phyloP scores from a whole-genome alignment of 2,797 vertebrate genomes.

The Karalla daura region DNA sequence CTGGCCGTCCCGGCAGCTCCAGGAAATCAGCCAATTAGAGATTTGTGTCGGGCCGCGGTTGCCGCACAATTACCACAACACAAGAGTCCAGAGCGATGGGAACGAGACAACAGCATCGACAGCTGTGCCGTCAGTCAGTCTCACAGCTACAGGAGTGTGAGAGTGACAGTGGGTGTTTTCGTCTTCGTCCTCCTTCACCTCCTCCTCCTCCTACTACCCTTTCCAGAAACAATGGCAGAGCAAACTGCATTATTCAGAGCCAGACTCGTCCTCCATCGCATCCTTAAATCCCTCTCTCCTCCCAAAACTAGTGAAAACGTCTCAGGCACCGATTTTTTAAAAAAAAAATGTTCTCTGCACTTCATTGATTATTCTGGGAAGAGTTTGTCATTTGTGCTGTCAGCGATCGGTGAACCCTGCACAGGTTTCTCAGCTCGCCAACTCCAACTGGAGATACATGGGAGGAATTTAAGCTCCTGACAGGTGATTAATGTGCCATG shows the following conservation, averaged over 20 bases:
- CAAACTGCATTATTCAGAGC: background rate
- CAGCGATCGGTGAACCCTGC: conserved; percentile 3
- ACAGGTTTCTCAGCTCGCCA: background rate
- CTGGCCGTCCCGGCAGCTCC: conserved; percentile 2
- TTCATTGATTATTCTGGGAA: conserved; percentile 7
- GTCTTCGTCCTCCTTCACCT: background rate
- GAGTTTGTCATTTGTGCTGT: background rate
- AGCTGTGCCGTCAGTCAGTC: conserved; percentile 5
- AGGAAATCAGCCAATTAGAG: conserved; percentile 42
- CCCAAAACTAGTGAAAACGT: background rate
- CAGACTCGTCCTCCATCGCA: background rate
- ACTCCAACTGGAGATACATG: background rate
- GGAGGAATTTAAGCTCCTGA: background rate
- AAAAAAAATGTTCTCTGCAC: background rate
- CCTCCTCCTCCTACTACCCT: background rate
- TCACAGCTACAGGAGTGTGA: background rate
- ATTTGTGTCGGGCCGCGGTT: conserved; percentile 31
- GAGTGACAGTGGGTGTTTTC: background rate
- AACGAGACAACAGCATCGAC: conserved; percentile 25
- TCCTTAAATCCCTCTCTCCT: conserved; percentile 3
- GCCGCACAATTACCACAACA: conserved; percentile 54
- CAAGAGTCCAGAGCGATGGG: conserved; percentile 11
- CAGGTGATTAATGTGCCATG: no score
- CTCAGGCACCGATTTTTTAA: background rate
- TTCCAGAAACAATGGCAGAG: background rate